Evolutionary conservation across 2,113 vertebrate species (phyloP), one percentile per base, ranked within the genome.

Genomic region (Brachyhypopomus gauderio): DNA sequence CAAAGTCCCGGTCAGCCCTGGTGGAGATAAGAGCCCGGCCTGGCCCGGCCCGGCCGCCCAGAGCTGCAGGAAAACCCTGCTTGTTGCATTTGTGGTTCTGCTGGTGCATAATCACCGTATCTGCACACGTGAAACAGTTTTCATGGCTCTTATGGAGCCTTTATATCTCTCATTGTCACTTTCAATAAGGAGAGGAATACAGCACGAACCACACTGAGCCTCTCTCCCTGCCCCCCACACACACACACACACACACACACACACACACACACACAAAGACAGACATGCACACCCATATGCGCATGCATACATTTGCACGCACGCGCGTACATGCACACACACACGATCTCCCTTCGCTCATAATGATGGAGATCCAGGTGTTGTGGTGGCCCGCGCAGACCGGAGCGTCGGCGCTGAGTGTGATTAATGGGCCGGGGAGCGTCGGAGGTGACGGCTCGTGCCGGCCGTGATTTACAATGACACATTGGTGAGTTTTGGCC

Each of bases 111-210:
- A 88, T 87, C 85, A 87, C 84, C 82, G 81, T 70, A 84, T 84
- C 80, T 78, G 75, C 80, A 75, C 58, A 66, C 84, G 82, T 83
- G 82, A 87, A 89, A 84, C 83, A 75, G 81, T 77, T 75, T 84
- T 85, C 80, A 79, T 85, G 75, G 81, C 72, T 75, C 81, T 86
- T 77, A 69, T 66, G 5, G 79, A 30, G 72, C 63, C 66, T 82
- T 83, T 85, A 83, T 86, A 80, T 83, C 63, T 82, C 82, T 38
- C 30, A 38, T 71, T 88, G 89, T 89, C 89, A 88, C 85, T 87
- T 89, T 86, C 86, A 88, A 88, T 88, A 84, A 88, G 64, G 63
- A 69, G 75, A 74, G 76, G 83, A 83, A 89, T 88, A 80, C 79
- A 88, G 78, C 71, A 86, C 62, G 66, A 64, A 56, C n/a, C 25